Conservation (phyloP, 2,797 vertebrate species). For the Alauda arvensis region DNA sequence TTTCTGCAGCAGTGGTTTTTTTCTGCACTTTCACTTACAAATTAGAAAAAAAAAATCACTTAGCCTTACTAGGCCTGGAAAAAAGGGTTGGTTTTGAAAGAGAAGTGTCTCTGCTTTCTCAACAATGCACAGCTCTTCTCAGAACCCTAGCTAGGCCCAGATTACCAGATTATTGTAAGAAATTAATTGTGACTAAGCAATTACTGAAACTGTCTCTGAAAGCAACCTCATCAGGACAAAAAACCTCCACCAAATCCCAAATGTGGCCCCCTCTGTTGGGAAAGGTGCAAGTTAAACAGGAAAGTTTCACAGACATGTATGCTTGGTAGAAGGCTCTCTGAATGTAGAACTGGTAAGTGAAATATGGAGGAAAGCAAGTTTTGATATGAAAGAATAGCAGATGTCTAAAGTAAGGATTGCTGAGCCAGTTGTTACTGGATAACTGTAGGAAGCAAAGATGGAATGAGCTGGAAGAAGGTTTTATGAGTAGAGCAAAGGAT, state of each 20-base stretch:
- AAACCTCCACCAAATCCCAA: not conserved
- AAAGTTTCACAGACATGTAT: no score
- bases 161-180: not conserved
- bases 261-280: not conserved
- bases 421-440: no score
- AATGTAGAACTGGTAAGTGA: no score
- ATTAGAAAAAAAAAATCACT: not conserved
- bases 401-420: no score
- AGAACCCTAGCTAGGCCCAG: not conserved
- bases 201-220: not conserved
- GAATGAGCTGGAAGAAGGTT: no score
- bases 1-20: not conserved
- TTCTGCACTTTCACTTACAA: not conserved
- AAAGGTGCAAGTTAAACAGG: no score
- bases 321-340: no score
- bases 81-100: not conserved
- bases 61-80: rapidly evolving
- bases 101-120: not conserved
- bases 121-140: not conserved
- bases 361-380: no score
- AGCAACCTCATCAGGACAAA: not conserved
- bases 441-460: no score
- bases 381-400: no score
- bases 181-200: not conserved
- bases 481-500: no score